Evolutionary conservation across 2,888 invertebrate genomes (phyloP).

Genomic region (Venusia cambrica): DNA sequence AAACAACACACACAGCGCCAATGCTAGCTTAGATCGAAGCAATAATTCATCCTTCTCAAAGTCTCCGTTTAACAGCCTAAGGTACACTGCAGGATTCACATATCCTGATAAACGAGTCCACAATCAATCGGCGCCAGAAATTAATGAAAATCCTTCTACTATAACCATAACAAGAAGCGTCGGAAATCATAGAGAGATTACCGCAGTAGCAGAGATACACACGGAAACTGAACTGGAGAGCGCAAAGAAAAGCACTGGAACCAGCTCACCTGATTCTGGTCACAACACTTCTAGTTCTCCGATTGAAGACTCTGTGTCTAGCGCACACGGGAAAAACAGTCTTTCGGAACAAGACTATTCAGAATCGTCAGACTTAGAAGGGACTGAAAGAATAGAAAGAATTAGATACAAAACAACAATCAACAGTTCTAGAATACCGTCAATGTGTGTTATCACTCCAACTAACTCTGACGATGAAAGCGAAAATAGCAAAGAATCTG

Average conservation of each 20-base stretch:
- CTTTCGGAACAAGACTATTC: slow-evolving; percentile 91
- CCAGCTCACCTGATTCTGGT: slow-evolving; percentile 90
- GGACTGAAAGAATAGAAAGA: slow-evolving; percentile 92
- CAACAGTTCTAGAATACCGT: slow-evolving; percentile 92
- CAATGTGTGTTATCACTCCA: slow-evolving; percentile 95
- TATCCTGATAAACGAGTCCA: slow-evolving; percentile 57
- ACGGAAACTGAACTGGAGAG: slow-evolving; percentile 66
- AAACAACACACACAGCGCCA: slow-evolving; percentile 71
- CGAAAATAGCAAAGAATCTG: slow-evolving; percentile 63
- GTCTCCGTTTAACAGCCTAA: slow-evolving; percentile 64
- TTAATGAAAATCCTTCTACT: slow-evolving; percentile 52
- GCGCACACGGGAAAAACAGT: slow-evolving; percentile 85
- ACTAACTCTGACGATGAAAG: slow-evolving; percentile 93
- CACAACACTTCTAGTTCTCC: slow-evolving; percentile 91
- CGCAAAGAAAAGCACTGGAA: slow-evolving; percentile 81
- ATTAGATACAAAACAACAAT: slow-evolving; percentile 93
- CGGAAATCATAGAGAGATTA: slow-evolving; percentile 76
- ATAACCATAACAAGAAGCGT: slow-evolving; percentile 67
- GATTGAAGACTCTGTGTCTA: slow-evolving; percentile 86
- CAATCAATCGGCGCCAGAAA: slow-evolving; percentile 64
- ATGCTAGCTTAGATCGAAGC: slow-evolving; percentile 80
- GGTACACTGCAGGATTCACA: slow-evolving; percentile 58
- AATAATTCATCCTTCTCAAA: slow-evolving; percentile 62
- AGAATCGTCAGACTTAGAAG: slow-evolving; percentile 92
- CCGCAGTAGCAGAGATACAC: slow-evolving; percentile 81